phyloP scores from a whole-genome alignment of 2,113 vertebrate genomes.

The Calcarius ornatus region DNA sequence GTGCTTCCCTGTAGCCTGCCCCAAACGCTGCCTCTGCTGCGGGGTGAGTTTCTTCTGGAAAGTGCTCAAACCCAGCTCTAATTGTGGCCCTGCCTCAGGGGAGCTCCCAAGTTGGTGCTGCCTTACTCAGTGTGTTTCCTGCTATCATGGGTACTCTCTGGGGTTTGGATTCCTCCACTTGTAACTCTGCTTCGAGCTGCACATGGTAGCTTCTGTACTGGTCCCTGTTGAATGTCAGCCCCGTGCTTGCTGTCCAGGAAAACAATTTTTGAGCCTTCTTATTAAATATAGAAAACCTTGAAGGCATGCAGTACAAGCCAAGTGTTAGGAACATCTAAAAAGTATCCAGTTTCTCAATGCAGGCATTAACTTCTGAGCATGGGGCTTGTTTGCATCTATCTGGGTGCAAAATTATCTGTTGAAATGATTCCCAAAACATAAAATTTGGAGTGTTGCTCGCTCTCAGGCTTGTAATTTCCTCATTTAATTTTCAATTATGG shows the following conservation, averaged over 20 bases:
- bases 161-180: neutral
- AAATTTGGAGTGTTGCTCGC: neutral
- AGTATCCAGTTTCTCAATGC: neutral
- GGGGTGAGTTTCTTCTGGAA: neutral
- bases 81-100: neutral
- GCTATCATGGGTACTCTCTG: rapidly evolving
- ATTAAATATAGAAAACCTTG: neutral
- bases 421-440: neutral
- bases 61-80: rapidly evolving
- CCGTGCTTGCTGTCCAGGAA: neutral
- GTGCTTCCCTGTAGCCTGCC: neutral
- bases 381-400: neutral
- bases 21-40: neutral
- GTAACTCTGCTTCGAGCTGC: neutral
- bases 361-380: neutral
- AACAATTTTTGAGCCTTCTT: neutral
- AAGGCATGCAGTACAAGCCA: neutral
- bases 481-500: constrained; percentile 60
- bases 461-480: constrained; percentile 41
- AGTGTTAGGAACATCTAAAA: neutral
- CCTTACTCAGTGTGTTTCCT: neutral
- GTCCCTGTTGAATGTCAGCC: neutral
- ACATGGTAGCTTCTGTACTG: rapidly evolving
- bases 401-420: neutral
- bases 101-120: rapidly evolving